Evolutionary conservation across 2,888 invertebrate genomes (phyloP), one percentile per base, ranked within the genome.

Genomic region (Scelioninae gen. 1): DNA sequence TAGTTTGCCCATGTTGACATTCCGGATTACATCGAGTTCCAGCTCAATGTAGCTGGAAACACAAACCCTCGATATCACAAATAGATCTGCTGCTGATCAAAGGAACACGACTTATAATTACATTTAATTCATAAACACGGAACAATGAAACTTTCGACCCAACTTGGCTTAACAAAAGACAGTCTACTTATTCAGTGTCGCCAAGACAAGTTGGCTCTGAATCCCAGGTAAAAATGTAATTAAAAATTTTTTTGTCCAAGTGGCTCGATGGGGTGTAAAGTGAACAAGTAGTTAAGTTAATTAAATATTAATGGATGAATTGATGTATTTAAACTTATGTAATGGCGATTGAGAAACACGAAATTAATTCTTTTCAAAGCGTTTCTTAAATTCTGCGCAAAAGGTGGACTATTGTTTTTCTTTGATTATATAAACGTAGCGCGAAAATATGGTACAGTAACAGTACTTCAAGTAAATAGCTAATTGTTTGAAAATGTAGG

Each of bases 21-120:
- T 58, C 47, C 47, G 72, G 79, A 79, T 79, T 79, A 79, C 79
- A 74, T 38, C 43, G 43, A 65, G 51, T 72, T 55, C 31, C 65
- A 31, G 8, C 51, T 66, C 71, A 66, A 79, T 71, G 58, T 56
- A 56, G 15, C 78, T 15, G 7, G 49, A 15, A 63, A 78, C 71
- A 71, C 56, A 23, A 32, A 56, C 63, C 40, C 40, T 63, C 55
- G 78, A 69, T 78, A 78, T 69, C 62, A 11, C 62, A 51, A 76
- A 76, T 31, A 68, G 68, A 68, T 77, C 55, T 31, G 49, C 2
- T 16, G 9, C 40, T 4, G 47, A 8, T 38, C 65, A 49, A 55
- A 71, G 47, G 51, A 47, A 13, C 16, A 15, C 31, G 13, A 60
- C 47, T 60, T 62, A 77, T 77, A 55, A 77, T 69, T 77, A 38